Base-by-base conservation (phyloP, 2,113 vertebrate genomes). In the Notothenia coriiceps region DNA sequence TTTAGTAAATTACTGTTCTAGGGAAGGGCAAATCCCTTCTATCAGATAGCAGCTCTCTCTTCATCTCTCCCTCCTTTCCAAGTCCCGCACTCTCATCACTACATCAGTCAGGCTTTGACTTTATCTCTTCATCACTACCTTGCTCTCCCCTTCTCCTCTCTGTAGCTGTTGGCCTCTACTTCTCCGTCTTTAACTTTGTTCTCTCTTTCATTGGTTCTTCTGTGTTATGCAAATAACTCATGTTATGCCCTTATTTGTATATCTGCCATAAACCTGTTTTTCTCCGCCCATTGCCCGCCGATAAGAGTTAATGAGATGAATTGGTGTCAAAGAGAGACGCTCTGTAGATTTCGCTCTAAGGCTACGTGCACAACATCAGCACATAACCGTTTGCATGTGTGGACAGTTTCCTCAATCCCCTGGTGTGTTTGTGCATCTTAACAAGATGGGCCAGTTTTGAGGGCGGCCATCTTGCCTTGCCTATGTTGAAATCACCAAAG, bases 1-100 rank as follows among this genome's bases (percentile, higher is more conserved):
- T 94, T 94, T 91, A 92, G 90, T 93, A 93, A 93, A 94, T 94
- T 91, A 93, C 90, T 92, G 92, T 93, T 92, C 86, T 88, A 92
- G 90, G 79, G 89, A 86, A 88, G 88, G 92, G 82, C 90, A 94
- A 94, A 94, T 94, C 92, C 91, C 91, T 86, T 90, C 86, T 80
- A 92, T 93, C 92, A 91, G 91, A 93, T 92, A 90, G 70, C 77
- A 73, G 79, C 88, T 84, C 89, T 85, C 68, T 74, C 77, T 84
- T 88, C 81, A 81, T 88, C 88, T 80, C 82, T 87, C 80, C 47
- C 60, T 90, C 63, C 68, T 61, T 82, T 63, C 74, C 80, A 80
- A 86, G 81, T 77, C 77, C 60, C 8, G 13, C 82, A 61, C 75
- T 86, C 57, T 72, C 73, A 77, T 86, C 79, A 73, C 77, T 72